Base-by-base conservation (phyloP, 2,888 invertebrate species). In the Heliconius hortense region DNA sequence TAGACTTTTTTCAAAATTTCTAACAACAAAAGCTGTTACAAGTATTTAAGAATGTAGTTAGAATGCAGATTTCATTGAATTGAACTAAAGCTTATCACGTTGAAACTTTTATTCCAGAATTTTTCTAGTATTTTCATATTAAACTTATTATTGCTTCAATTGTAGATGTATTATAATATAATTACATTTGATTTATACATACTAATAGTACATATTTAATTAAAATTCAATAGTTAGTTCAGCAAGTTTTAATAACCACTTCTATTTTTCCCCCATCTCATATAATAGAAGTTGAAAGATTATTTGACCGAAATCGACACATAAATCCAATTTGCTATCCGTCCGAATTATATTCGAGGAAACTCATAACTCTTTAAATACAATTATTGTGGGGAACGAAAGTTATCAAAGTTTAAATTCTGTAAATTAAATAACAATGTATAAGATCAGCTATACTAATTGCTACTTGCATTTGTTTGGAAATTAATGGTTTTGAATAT, bases 301-400 rank as follows among this genome's bases (percentile, higher is more conserved):
- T 43, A 26, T 71, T 71, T 71, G 71, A 71, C 53, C 63, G 31
- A 59, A 35, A 69, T 69, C 68, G 56, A 43, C 62, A 69, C 69
- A 74, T 56, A 74, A 48, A 74, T 71, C 60, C 48, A 72, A 77
- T 68, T 70, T 66, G n/a, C 64, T 56, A 24, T 24, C 70, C 66
- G 39, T 62, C 28, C 21, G 59, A 71, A 71, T 76, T 76, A 74
- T 72, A 77, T 72, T 63, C 56, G 53, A 35, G 68, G 74, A 63
- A 74, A 77, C 43, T 76, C 70, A 67, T 71, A 77, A 78, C 75
- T 77, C 77, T 73, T 77, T 59, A 53, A 56, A 78, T 77, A 75
- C 63, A 77, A 77, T 78, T 78, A 77, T 74, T 78, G 63, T 75
- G 53, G 28, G 71, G 67, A 72, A 78, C 73, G 71, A 64, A 78